Base-by-base conservation (phyloP, 2,888 invertebrate species). In the Acrocera orbiculus region DNA sequence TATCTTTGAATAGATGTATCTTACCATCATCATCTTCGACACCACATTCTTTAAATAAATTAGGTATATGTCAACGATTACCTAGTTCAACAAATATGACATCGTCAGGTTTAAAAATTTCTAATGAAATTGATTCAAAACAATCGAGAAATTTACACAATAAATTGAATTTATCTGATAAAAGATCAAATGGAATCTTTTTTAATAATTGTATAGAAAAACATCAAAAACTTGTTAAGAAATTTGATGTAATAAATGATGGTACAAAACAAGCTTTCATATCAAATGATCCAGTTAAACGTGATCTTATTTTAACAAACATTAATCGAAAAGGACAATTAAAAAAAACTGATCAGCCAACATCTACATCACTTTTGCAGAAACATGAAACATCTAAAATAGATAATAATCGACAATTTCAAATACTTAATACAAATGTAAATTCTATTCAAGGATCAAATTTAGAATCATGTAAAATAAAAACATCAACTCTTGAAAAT, bases 281-380 rank as follows among this genome's bases (percentile, higher is more conserved):
- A 20, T 20, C 32, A 9, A 25, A 7, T 4, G 11, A 5, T 15
- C 7, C 13, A 14, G 3, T 19, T 9, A 37, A 34, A 23, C 37
- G 37, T 17, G 33, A 37, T 23, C 19, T 34, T 16, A 20, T 27
- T 5, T 30, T 30, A 26, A 20, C 30, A 9, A 24, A n/a, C 15
- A 65, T 64, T 54, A 61, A 63, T 58, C 64, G 65, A 65, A 65
- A 65, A 64, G 58, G 50, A 46, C 59, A 58, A 52, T 52, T 64
- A 65, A 65, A 65, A 56, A 65, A 64, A 56, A 56, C 61, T 53
- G 62, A 64, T 17, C 29, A 19, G 9, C 16, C 17, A 16, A 8
- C 13, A 5, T 9, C 7, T n/a, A n/a, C n/a, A n/a, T n/a, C n/a
- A n/a, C n/a, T n/a, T n/a, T n/a, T n/a, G n/a, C n/a, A n/a, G n/a